A percentile compares a stretch with the other conserved stretches of the same genome.
These are phyloP conservation scores for Hylia prasina DNA, from an alignment of 2,113 vertebrate species.

Conservation along the genomic window DNA sequence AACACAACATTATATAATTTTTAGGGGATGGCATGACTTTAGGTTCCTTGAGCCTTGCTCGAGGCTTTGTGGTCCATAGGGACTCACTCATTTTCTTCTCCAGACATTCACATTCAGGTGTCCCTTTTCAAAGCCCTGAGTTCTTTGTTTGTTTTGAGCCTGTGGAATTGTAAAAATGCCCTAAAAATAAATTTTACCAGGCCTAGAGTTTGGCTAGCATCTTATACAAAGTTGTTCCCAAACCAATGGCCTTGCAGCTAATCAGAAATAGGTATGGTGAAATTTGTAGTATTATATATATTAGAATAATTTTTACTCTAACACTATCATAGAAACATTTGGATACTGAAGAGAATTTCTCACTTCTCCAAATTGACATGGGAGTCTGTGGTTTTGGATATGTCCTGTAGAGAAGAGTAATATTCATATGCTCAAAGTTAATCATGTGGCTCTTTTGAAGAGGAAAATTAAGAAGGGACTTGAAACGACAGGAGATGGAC, in stretches of 20 bases:
- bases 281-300: not conserved
- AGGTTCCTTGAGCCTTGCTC: not conserved
- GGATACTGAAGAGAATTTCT: not conserved
- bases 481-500: not conserved
- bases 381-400: not conserved
- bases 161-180: not conserved
- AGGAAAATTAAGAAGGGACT: not conserved
- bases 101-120: not conserved
- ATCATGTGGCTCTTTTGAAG: not conserved
- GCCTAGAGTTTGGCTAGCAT: not conserved
- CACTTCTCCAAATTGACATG: not conserved
- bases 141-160: not conserved
- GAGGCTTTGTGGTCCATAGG: not conserved
- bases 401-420: not conserved
- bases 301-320: not conserved
- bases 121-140: not conserved
- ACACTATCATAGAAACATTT: not conserved
- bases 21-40: not conserved
- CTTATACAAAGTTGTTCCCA: not conserved
- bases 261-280: not conserved
- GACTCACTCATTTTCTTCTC: not conserved
- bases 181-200: not conserved
- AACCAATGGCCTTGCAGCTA: not conserved
- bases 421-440: not conserved
- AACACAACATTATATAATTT: not conserved